Conservation (phyloP, 2,888 invertebrate species). For the Steinernema hermaphroditum region DNA sequence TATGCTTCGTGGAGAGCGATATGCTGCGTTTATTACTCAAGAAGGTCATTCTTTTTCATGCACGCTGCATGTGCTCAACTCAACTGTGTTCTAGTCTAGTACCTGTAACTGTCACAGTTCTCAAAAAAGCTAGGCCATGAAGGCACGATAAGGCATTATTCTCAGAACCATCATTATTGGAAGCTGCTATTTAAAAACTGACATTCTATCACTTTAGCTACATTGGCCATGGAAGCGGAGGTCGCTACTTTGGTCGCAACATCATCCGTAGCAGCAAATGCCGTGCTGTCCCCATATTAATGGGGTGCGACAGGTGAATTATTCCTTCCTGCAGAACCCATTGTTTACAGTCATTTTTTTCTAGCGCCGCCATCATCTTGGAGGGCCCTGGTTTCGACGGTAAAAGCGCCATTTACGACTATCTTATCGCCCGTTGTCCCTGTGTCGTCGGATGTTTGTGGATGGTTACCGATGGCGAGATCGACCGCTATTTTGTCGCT, state of each 20-base stretch:
- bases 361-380: constrained; percentile 50
- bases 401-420: constrained; percentile 51
- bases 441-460: constrained; percentile 62
- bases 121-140: no score
- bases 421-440: constrained; percentile 55
- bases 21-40: no score
- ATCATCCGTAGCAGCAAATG: constrained; percentile 51
- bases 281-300: constrained; percentile 54
- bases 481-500: constrained; percentile 58
- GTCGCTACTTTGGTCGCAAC: constrained; percentile 50
- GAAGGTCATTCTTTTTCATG: no score
- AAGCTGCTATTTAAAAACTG: no score
- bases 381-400: constrained; percentile 59
- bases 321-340: neutral
- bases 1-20: no score
- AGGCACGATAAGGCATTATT: no score
- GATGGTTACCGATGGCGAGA: constrained; percentile 64
- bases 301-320: constrained; percentile 59
- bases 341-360: neutral
- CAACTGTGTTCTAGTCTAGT: no score
- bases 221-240: constrained; percentile 45
- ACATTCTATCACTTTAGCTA: no score
- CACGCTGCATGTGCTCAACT: no score
- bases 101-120: no score
- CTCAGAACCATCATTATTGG: no score